Evolutionary conservation across 2,888 invertebrate genomes (phyloP).

Genomic region (Bellardia bayeri): DNA sequence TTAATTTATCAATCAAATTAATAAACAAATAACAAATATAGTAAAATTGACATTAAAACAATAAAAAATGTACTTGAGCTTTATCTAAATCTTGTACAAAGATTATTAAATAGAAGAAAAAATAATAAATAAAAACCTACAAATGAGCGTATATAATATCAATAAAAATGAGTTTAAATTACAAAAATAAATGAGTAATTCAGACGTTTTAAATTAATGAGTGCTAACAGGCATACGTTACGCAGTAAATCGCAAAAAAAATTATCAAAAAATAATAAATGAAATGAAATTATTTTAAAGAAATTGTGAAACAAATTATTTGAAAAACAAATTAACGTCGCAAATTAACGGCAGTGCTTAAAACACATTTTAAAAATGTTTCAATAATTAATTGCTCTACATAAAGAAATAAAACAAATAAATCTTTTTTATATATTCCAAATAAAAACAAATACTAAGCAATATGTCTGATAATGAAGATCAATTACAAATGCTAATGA

Average conservation of each 20-base stretch:
- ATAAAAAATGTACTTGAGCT: conserved; percentile 47
- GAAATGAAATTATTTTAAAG: background rate
- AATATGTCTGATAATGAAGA: conserved; percentile 65
- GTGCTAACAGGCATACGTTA: conserved; percentile 1
- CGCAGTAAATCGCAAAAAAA: background rate
- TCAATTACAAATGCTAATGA: conserved; percentile 53
- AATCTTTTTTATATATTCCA: conserved; percentile 19
- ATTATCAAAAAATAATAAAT: background rate
- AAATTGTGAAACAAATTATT: conserved; percentile 20
- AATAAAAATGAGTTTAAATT: conserved; percentile 28
- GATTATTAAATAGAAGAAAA: conserved; percentile 31
- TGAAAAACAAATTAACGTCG: background rate
- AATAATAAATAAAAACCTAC: background rate
- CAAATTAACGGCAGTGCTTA: conserved; percentile 14
- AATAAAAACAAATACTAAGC: background rate
- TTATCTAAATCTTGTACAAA: conserved; percentile 41
- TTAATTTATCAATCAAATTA: conserved; percentile 39
- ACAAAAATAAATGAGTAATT: conserved; percentile 26
- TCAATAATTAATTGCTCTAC: background rate
- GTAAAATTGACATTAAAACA: background rate
- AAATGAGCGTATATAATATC: conserved; percentile 20
- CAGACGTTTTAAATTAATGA: conserved; percentile 37
- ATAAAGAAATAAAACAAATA: conserved; percentile 15
- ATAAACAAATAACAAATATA: conserved; percentile 31
- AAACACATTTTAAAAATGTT: conserved; percentile 19